Evolutionary conservation across 2,113 vertebrate genomes (phyloP).

Genomic region (Crypturellus undulatus): DNA sequence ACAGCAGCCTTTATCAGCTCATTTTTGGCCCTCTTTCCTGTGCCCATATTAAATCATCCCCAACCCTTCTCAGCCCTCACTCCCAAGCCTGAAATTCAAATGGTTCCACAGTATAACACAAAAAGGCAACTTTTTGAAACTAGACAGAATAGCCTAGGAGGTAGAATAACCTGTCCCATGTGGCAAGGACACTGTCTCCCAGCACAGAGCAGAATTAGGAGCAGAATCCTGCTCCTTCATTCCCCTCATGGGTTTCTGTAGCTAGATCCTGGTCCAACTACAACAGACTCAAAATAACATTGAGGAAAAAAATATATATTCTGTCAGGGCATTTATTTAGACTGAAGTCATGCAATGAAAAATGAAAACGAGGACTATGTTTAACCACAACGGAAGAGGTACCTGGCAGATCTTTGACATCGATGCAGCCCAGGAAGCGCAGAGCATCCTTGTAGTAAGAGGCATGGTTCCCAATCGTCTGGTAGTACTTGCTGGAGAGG

Average conservation of each 20-base stretch:
- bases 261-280: rapidly evolving
- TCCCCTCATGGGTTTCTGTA: rapidly evolving
- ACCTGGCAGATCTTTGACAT: slow-evolving; percentile 93
- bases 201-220: neutral
- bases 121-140: rapidly evolving
- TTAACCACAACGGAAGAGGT: neutral
- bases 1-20: neutral
- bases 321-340: rapidly evolving
- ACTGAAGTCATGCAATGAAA: rapidly evolving
- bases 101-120: neutral
- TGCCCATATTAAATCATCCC: neutral
- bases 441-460: slow-evolving; percentile 96
- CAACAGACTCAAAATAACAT: rapidly evolving
- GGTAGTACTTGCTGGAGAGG: slow-evolving; percentile 97
- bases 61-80: neutral
- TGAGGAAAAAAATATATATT: neutral
- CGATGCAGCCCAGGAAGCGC: slow-evolving; percentile 94
- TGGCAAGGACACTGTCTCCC: too few species aligned
- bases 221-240: neutral
- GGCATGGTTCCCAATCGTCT: slow-evolving; percentile 93
- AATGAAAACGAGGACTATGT: rapidly evolving
- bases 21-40: neutral
- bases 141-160: neutral
- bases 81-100: neutral
- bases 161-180: neutral